Evolutionary conservation across 2,888 invertebrate genomes (phyloP), one percentile per base, ranked within the genome.

Genomic region (Andrena haemorrhoa): DNA sequence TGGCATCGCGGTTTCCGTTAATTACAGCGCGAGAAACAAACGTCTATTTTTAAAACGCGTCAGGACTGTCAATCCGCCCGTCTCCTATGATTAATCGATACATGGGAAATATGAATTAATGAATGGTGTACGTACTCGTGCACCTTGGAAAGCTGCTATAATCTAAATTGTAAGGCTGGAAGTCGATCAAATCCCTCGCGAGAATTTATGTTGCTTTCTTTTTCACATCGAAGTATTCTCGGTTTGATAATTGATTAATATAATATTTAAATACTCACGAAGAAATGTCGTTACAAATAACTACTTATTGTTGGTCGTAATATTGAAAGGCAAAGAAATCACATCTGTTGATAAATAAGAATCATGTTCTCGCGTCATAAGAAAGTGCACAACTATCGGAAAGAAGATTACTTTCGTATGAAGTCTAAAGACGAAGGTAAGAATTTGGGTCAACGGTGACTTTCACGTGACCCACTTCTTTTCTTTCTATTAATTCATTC

Each of bases 401-500:
- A 49, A 26, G 47, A 33, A 26, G 20, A 12, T 16, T 2, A 58
- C 7, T 12, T 51, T 68, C 2, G 31, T 33, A n/a, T n/a, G 31
- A 74, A 16, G 16, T 4, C 10, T n/a, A 0, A 33, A 26, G 26
- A 78, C 31, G 35, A 53, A 20, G 33, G 26, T 1, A 64, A 49
- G 64, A 72, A 76, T 82, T 65, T 58, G 70, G 79, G 86, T 81
- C 78, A 75, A 64, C 29, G 12, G 60, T 70, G 33, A 81, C 84
- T 86, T 86, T 86, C 81, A 79, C 86, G 35, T 0, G 26, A 58
- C 49, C 20, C 0, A 0, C 33, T 63, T 41, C 26, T 66, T 73
- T 20, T 51, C 2, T 8, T 29, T 5, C 47, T 23, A 51, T 47
- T 0, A 2, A 16, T 10, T 61, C 2, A 7, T 49, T 56, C 7